phyloP scores from a whole-genome alignment of 2,888 invertebrate genomes.

The Drosophila prostipennis region DNA sequence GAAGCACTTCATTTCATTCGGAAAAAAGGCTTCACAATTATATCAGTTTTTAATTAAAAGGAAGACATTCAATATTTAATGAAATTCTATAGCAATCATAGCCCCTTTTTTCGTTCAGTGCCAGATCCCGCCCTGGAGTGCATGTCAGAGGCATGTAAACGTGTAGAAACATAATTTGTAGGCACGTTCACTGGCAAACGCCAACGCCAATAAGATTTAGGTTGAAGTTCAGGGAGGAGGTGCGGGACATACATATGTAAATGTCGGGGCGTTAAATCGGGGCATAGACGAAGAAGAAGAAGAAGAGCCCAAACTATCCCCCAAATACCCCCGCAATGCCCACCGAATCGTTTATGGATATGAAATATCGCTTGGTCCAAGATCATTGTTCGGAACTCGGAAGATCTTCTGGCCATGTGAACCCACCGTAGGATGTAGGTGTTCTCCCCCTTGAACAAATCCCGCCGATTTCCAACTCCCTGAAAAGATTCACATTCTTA shows the following conservation, averaged over 20 bases:
- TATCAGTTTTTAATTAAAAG: too few species aligned
- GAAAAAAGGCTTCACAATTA: too few species aligned
- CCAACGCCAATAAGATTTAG: slow-evolving; percentile 68
- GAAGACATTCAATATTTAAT: neutral
- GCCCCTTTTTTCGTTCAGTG: slow-evolving; percentile 8
- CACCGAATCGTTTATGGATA: slow-evolving; percentile 68
- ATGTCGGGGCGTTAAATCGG: slow-evolving; percentile 80
- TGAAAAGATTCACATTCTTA: slow-evolving; percentile 77
- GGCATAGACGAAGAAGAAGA: slow-evolving; percentile 64
- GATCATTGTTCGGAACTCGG: slow-evolving; percentile 71
- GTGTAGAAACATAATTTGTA: slow-evolving; percentile 79
- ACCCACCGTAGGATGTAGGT: slow-evolving; percentile 40
- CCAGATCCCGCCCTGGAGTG: slow-evolving; percentile 49
- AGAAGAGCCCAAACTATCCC: slow-evolving; percentile 33
- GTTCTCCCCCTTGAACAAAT: slow-evolving; percentile 7
- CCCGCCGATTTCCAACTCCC: slow-evolving; percentile 24
- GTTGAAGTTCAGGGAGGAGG: slow-evolving; percentile 45
- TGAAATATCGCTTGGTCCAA: slow-evolving; percentile 73
- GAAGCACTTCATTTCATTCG: too few species aligned
- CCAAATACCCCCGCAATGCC: neutral
- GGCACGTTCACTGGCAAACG: slow-evolving; percentile 70
- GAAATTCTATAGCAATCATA: neutral
- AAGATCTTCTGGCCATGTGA: slow-evolving; percentile 49
- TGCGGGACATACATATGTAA: slow-evolving; percentile 67
- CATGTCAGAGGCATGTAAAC: slow-evolving; percentile 79